Conservation (phyloP, 2,113 vertebrate species). For the Paedocypris sp. region DNA sequence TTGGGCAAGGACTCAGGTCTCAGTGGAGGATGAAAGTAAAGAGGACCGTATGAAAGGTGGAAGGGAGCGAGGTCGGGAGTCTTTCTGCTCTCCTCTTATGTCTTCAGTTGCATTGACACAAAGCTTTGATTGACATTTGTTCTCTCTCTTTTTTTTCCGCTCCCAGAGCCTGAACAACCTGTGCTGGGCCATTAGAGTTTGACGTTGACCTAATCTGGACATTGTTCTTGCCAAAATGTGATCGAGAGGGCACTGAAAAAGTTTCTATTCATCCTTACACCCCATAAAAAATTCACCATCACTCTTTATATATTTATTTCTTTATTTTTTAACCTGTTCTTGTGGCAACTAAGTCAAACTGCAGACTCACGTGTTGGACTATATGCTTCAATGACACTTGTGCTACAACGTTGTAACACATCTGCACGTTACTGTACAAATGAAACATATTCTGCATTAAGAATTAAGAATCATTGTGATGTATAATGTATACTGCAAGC, state of each 20-base stretch:
- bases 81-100: slow-evolving; percentile 12
- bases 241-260: background rate
- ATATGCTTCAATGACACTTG: too few species aligned
- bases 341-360: too few species aligned
- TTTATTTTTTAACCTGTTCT: too few species aligned
- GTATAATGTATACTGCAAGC: too few species aligned
- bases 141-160: slow-evolving; percentile 44
- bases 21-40: slow-evolving; percentile 35
- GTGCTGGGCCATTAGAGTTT: slow-evolving; percentile 16
- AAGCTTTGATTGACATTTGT: slow-evolving; percentile 49
- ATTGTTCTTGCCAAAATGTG: background rate
- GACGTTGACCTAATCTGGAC: background rate
- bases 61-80: slow-evolving; percentile 10
- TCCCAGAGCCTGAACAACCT: slow-evolving; percentile 35
- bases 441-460: too few species aligned
- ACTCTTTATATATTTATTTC: too few species aligned
- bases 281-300: background rate
- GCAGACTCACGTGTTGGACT: too few species aligned
- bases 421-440: too few species aligned
- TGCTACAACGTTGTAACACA: too few species aligned
- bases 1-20: slow-evolving; percentile 31
- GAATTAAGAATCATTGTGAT: too few species aligned
- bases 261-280: background rate
- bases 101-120: slow-evolving; percentile 29
- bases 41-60: slow-evolving; percentile 31